Base-by-base conservation (phyloP, 2,888 invertebrate species). In the Caenorhabditis macrosperma region DNA sequence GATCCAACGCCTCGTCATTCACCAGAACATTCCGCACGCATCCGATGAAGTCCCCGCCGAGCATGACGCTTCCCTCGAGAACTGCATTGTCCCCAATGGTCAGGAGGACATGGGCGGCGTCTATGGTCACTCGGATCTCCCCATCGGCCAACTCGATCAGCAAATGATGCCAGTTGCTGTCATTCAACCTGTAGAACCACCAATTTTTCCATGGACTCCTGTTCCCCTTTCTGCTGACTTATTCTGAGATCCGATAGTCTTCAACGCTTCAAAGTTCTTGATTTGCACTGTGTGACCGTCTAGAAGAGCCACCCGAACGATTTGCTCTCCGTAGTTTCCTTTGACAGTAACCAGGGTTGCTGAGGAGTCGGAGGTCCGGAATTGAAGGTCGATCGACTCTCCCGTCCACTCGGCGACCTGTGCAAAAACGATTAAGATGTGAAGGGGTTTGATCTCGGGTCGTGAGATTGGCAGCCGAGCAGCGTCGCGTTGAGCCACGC, bases 81-180 rank as follows among this genome's bases (percentile, higher is more conserved):
- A 81, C 66, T 15, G 72, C 79, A 52, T 57, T 68, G 10, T 74
- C 63, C n/a, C 44, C 46, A 22, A 72, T 76, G 10, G 17, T 48
- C 50, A 81, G 41, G 5, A 81, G 33, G 7, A 72, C 26, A 66
- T 76, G 66, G 2, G 64, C 26, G 6, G 57, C 68, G 55, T 85
- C 85, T 10, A 85, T 54, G 2, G 78, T 71, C 1, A 85, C 44
- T 24, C 78, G 60, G 15, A 88, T 63, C 59, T 88, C 85, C 22
- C 77, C 84, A 20, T 81, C 63, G 12, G 78, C 44, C 24, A 86
- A 64, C 61, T 89, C 89, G 24, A 89, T 33, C n/a, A 85, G 41
- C 24, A 88, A 38, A 6, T 82, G 82, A 72, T 89, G 88, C 89
- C 89, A 89, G 24, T 78, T 57, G 28, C 88, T 83, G 78, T 89